Evolutionary conservation across 2,113 vertebrate genomes (phyloP), one percentile per base, ranked within the genome.

Genomic region (Vireo altiloquus): DNA sequence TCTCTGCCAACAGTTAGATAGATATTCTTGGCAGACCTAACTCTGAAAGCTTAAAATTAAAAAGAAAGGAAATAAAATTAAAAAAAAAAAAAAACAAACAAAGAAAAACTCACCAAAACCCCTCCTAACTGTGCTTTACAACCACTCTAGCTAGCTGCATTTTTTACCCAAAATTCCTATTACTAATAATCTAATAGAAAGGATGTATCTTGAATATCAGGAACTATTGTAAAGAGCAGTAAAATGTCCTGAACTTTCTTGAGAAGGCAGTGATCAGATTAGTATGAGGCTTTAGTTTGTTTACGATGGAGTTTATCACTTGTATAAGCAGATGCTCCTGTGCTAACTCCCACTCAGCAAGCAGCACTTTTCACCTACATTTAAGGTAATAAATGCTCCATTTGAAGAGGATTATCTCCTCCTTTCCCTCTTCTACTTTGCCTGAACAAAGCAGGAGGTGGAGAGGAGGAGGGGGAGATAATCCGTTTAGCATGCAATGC

Each of bases 361-460:
- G 54, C 13, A 1, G 70, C 21, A 56, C 80, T 95, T 94, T 65
- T 42, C 44, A 52, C 33, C 30, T 2, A 2, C 66, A 57, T 79
- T 71, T 33, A 35, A 86, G 33, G 83, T 93, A 95, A 95, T 92
- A 94, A 96, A 95, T 84, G 71, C 57, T 95, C 53, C 71, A 90
- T 95, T 96, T 93, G 90, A 96, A 92, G 78, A 87, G 83, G 86
- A 97, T 97, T 96, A 96, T 89, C 77, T 96, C 71, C 68, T 89
- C 56, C 70, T 52, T 92, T 44, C 75, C 64, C 40, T 91, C 63
- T 96, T 93, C 57, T 75, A 52, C 25, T 95, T 86, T 88, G 53
- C 60, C 28, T 22, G 49, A 91, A 91, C 74, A 96, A 96, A 97
- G 42, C 5, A 0, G 70, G 70, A 89, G 87, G 75, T 82, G 77